A percentile compares a stretch with the other conserved stretches of the same genome.
Evolutionary conservation across 2,888 invertebrate species (phyloP).

Genomic region (Aphidoletes aphidimyza): DNA sequence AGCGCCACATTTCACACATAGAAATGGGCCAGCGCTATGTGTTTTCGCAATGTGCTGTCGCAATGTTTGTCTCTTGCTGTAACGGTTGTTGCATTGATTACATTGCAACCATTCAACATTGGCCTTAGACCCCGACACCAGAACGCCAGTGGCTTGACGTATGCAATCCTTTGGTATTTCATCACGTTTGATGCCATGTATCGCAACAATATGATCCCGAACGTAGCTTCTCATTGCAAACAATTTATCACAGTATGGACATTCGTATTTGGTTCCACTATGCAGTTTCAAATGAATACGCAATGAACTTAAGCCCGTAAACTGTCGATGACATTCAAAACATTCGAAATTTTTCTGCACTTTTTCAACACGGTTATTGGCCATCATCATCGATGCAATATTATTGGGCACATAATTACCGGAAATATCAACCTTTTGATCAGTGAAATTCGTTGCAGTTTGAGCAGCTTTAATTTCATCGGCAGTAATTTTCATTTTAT

Average conservation of each 20-base stretch:
- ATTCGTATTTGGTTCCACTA: not conserved
- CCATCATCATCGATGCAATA: not conserved
- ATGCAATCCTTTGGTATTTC: conserved; percentile 23
- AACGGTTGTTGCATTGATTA: not conserved
- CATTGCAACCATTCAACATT: not conserved
- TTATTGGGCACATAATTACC: no score
- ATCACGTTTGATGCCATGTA: not conserved
- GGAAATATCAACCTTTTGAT: not conserved
- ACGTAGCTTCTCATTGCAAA: not conserved
- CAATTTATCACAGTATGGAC: not conserved
- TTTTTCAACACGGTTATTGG: not conserved
- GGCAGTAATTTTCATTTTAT: not conserved
- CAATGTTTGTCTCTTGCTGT: conserved; percentile 1
- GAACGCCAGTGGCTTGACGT: not conserved
- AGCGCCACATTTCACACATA: conserved; percentile 44
- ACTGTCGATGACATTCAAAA: not conserved
- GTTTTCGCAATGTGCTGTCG: conserved; percentile 16
- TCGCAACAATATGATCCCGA: not conserved
- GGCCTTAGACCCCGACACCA: not conserved
- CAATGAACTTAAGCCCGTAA: conserved; percentile 1
- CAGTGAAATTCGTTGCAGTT: not conserved
- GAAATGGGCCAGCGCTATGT: conserved; percentile 33
- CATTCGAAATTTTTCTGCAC: not conserved
- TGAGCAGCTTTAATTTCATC: conserved; percentile 2
- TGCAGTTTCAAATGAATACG: not conserved